Base-by-base conservation (phyloP, 2,888 invertebrate genomes). In the Tuta absoluta region DNA sequence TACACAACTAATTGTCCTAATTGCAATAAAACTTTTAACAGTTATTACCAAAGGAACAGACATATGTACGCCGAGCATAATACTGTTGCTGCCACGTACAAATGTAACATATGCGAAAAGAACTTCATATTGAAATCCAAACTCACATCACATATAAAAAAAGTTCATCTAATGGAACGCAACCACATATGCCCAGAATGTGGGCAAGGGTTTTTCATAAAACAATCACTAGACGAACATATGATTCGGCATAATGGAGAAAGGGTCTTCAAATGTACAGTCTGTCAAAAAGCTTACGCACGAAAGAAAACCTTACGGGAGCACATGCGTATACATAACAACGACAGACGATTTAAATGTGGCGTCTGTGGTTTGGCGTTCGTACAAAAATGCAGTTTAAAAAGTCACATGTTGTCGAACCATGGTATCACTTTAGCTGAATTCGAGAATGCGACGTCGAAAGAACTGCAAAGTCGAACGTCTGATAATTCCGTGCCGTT, bases 241-340 rank as follows among this genome's bases (percentile, higher is more conserved):
- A 89, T 89, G 91, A 76, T 91, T 0, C 87, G 85, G 3, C 91
- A 91, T 68, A 86, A 85, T 12, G 91, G 90, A 0, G 87, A 90
- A 24, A 74, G 85, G 14, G 85, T 88, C 0, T 87, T 82, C 48
- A 85, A 87, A 41, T 91, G 91, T 66, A 80, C 74, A 0, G 85
- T 89, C 0, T 91, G 91, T 56, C 68, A 72, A 0, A 91, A 90
- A 23, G 82, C 90, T 0, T 91, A 89, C 53, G 89, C 90, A 0
- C 79, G 91, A 24, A 89, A 88, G 68, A 90, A 90, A 49, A 91
- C 90, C 0, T 63, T 91, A 8, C 69, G 86, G 0, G 89, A 90
- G 61, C 90, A 91, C 70, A 86, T 90, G 87, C 49, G 89, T n/a
- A 90, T 90, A 3, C 91, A 91, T 65, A 86, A 88, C 63, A 88